A percentile compares a stretch with the other conserved stretches of the same genome.
Conservation (phyloP, 2,797 vertebrate genomes). For the Pipistrellus kuhlii region DNA sequence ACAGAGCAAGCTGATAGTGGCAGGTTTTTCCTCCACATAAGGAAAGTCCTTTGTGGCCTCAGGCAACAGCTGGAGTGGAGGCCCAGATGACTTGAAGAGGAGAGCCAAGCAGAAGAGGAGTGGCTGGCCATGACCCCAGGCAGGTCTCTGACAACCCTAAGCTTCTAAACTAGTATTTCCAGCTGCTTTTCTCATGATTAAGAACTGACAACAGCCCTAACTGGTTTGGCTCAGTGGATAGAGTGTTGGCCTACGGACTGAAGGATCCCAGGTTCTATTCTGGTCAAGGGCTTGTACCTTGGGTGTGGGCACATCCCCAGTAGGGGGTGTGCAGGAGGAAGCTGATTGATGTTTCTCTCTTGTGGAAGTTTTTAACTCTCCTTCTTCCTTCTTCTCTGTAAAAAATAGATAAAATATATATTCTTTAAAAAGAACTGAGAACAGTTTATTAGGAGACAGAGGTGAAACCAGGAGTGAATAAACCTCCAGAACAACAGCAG, state of each 20-base stretch:
- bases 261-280: too few relatives aligned
- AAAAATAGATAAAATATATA: too few relatives aligned
- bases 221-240: too few relatives aligned
- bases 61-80: not conserved
- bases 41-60: not conserved
- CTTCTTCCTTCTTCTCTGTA: too few relatives aligned
- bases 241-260: too few relatives aligned
- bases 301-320: too few relatives aligned
- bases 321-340: too few relatives aligned
- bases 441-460: not conserved
- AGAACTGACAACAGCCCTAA: not conserved
- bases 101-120: not conserved
- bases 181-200: not conserved
- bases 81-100: not conserved
- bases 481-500: accelerated
- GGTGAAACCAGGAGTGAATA: not conserved
- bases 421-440: not conserved
- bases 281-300: too few relatives aligned
- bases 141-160: not conserved
- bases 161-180: not conserved
- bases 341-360: too few relatives aligned
- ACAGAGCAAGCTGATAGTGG: not conserved
- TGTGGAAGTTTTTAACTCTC: too few relatives aligned
- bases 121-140: not conserved
- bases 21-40: slow-evolving; percentile 5